Conservation (phyloP, 2,797 vertebrate species). For the Nyctalus aviator region DNA sequence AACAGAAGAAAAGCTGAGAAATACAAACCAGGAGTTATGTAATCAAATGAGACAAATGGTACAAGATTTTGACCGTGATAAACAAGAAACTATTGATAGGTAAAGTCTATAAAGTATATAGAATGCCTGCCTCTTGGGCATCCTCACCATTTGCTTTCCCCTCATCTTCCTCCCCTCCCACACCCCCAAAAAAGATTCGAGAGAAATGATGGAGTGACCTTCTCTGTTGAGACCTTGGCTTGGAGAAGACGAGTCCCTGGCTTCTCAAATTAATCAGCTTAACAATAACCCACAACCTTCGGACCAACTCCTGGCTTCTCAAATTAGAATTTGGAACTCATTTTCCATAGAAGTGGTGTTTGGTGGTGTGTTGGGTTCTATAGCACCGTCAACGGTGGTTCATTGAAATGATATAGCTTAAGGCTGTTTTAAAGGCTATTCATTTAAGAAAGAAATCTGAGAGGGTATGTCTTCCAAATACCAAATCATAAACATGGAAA, state of each 20-base stretch:
- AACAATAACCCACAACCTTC: too few species aligned
- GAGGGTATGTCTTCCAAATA: slow-evolving; percentile 72
- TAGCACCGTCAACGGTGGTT: not conserved
- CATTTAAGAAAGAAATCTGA: slow-evolving; percentile 46
- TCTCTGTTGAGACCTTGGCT: not conserved
- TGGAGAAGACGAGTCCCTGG: not conserved
- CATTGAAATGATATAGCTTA: slow-evolving; percentile 13
- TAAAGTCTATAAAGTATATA: slow-evolving; percentile 66
- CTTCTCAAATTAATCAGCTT: slow-evolving; percentile 16
- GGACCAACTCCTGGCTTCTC: too few species aligned
- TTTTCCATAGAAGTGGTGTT: slow-evolving; percentile 57
- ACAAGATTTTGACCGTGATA: slow-evolving; percentile 96
- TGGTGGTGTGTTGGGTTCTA: not conserved
- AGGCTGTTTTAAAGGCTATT: not conserved
- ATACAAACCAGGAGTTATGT: slow-evolving; percentile 94
- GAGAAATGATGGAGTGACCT: not conserved
- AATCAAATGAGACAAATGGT: slow-evolving; percentile 98
- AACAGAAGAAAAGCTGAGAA: slow-evolving; percentile 93
- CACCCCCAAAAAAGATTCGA: not conserved
- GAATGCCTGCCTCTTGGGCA: not conserved
- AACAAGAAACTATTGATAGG: slow-evolving; percentile 94
- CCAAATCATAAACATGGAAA: slow-evolving; percentile 73
- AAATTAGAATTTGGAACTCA: slow-evolving; percentile 59
- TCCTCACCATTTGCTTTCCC: not conserved
- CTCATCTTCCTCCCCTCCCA: accelerated